These are phyloP conservation scores for Cylindroiulus punctatus DNA, from an alignment of 2,888 invertebrate genomes.

Conservation along the genomic window DNA sequence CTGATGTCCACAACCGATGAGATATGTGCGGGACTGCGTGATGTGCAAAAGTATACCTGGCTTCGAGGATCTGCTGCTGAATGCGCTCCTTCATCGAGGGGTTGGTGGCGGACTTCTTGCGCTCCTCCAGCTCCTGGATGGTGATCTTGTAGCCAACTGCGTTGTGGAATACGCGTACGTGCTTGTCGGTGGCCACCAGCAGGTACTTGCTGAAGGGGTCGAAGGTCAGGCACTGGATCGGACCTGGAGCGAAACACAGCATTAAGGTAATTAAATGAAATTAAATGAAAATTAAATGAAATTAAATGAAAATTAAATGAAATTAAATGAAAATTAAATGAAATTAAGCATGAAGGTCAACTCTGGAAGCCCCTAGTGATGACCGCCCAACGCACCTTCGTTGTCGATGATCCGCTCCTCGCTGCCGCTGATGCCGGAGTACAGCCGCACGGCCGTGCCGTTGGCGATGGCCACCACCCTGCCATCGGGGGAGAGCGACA, in stretches of 20 bases:
- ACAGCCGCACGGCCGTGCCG: conserved; percentile 75
- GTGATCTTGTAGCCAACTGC: conserved; percentile 73
- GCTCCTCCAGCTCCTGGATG: conserved; percentile 64
- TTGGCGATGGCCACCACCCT: conserved; percentile 79
- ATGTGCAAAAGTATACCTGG: conserved; percentile 60
- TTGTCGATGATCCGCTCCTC: conserved; percentile 76
- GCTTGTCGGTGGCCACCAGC: conserved; percentile 78
- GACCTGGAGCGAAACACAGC: conserved; percentile 72
- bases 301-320: too few species aligned
- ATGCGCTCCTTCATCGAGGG: conserved; percentile 79
- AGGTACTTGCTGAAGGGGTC: conserved; percentile 80
- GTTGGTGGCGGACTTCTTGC: conserved; percentile 58
- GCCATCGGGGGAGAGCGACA: conserved; percentile 82
- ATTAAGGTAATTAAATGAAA: too few species aligned
- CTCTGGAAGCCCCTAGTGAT: background rate
- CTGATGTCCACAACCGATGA: too few species aligned
- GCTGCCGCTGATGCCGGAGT: conserved; percentile 75
- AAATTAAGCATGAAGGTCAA: too few species aligned
- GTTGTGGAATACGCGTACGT: conserved; percentile 82
- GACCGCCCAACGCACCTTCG: conserved; percentile 59
- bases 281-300: too few species aligned
- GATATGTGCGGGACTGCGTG: too few species aligned
- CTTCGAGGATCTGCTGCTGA: conserved; percentile 75
- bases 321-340: too few species aligned
- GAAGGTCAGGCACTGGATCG: conserved; percentile 76